Conservation (phyloP, 1,140 invertebrate genomes). For the Daktulosphaira vitifoliae region DNA sequence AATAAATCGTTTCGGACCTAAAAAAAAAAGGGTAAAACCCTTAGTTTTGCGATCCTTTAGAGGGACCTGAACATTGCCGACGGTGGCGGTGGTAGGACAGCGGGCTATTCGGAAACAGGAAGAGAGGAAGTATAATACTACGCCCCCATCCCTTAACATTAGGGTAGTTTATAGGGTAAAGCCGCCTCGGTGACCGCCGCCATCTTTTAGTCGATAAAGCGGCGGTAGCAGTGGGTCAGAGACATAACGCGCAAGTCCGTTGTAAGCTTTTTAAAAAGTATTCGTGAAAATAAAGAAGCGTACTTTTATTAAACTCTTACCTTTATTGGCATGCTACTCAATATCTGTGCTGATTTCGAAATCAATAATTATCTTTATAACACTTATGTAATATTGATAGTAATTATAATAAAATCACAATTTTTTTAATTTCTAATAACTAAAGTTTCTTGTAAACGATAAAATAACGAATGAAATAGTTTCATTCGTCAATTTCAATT, state of each 20-base stretch:
- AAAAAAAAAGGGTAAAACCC: slow-evolving; percentile 30
- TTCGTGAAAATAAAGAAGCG: slow-evolving; percentile 7
- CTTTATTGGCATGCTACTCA: no score
- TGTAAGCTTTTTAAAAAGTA: background rate
- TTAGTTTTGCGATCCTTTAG: slow-evolving; percentile 28
- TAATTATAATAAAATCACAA: no score
- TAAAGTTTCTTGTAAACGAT: no score
- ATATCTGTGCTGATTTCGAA: no score
- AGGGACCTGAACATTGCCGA: slow-evolving; percentile 15
- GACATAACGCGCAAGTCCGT: background rate
- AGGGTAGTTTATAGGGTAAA: slow-evolving; percentile 30
- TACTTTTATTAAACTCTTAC: no score
- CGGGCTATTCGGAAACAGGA: no score
- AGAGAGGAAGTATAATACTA: background rate
- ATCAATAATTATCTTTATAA: no score
- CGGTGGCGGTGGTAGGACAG: background rate
- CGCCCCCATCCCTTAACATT: slow-evolving; percentile 21
- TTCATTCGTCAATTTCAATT: no score
- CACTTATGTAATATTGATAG: no score
- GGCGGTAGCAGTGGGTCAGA: background rate
- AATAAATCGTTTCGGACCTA: slow-evolving; percentile 29
- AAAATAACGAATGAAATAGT: no score
- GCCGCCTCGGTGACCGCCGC: slow-evolving; percentile 5
- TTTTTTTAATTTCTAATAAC: no score
- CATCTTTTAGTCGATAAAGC: slow-evolving; percentile 32